Evolutionary conservation across 2,888 invertebrate species (phyloP).

Genomic region (Chrysolina oricalcia): DNA sequence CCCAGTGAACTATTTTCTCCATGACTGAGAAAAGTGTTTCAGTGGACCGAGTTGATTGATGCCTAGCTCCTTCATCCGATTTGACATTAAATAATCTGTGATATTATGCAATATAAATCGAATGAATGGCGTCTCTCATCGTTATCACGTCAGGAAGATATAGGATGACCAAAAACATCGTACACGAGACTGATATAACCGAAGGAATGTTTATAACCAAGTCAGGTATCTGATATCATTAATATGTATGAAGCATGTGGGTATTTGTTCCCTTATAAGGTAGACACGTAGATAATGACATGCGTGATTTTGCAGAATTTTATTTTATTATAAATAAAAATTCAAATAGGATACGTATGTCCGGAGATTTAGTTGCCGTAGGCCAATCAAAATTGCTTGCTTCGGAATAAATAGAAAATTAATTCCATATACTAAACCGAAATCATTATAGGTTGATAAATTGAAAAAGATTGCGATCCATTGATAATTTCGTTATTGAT

Average conservation of each 20-base stretch:
- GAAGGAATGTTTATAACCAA: not conserved
- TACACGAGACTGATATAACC: slow-evolving; percentile 21
- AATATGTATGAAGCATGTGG: slow-evolving; percentile 11
- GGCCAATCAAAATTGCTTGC: too few species aligned
- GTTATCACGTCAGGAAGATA: slow-evolving; percentile 15
- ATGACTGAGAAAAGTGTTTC: not conserved
- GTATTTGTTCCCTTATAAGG: slow-evolving; percentile 17
- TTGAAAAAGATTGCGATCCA: too few species aligned
- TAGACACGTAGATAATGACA: slow-evolving; percentile 2
- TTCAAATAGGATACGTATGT: not conserved
- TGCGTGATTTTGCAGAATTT: not conserved
- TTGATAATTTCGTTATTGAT: too few species aligned
- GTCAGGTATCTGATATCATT: slow-evolving; percentile 18
- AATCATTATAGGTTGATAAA: too few species aligned
- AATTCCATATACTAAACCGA: too few species aligned
- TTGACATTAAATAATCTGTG: slow-evolving; percentile 33
- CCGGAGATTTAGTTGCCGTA: too few species aligned
- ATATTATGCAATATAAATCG: slow-evolving; percentile 28
- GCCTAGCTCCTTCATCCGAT: not conserved
- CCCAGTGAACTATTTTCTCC: not conserved
- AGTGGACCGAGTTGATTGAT: not conserved
- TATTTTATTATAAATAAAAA: not conserved
- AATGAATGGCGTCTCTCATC: slow-evolving; percentile 31
- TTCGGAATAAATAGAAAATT: too few species aligned
- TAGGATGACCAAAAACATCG: slow-evolving; percentile 14